Evolutionary conservation across 1,140 invertebrate genomes (phyloP), one percentile per base, ranked within the genome.

Genomic region (Telenomus remus): DNA sequence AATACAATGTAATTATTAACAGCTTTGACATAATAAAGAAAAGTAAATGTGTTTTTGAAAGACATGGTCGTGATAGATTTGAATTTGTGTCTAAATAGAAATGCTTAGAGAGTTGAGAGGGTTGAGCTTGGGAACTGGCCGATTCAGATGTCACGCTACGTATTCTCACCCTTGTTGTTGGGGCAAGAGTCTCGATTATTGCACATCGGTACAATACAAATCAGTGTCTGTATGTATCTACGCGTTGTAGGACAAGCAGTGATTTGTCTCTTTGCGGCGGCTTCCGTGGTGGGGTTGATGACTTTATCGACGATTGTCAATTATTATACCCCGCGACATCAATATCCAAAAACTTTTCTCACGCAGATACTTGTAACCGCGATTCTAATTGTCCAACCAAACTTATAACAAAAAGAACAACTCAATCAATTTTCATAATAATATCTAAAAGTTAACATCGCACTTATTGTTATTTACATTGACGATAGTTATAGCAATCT

Each of bases 251-350:
- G 34, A 65, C 68, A 75, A 70, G 35, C 70, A 69, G 78, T 76
- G 75, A 83, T 84, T 84, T 83, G 80, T 84, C 78, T 79, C 74
- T 81, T 79, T 80, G 82, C 74, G 82, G 82, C 80, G 82, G 82
- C 80, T 82, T 83, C 80, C 71, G 48, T 68, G 60, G 15, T 44
- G 44, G 72, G 68, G 51, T 43, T 76, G 69, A 76, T 74, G 71
- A 80, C 78, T 77, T 73, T 59, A 77, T 80, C 78, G 74, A 66
- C 73, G 47, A 64, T 71, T 63, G 56, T 71, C 76, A 69, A 72
- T 76, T 27, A 27, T 73, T 27, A 27, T 73, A 60, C 59, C 60
- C 59, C 47, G 48, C 70, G 42, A 65, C 35, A 44, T 27, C 19
- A 35, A n/a, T 6, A 6, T 44, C 56, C 42, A 54, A 46, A 55